These are phyloP conservation scores for Ptilodon capucinus DNA, from an alignment of 2,888 invertebrate genomes.

Conservation along the genomic window DNA sequence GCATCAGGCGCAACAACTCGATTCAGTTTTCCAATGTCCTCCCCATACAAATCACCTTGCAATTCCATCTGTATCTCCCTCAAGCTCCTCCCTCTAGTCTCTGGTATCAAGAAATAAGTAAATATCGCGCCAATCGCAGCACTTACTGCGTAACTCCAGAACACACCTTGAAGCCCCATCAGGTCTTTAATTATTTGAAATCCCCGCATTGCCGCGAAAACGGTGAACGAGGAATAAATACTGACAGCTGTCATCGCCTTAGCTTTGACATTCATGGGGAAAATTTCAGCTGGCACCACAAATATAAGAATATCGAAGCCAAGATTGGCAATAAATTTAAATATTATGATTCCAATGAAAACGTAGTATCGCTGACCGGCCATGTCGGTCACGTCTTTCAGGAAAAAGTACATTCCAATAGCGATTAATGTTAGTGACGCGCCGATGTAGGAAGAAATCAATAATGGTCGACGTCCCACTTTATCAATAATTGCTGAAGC, in stretches of 20 bases:
- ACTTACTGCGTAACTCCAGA: constrained; percentile 72
- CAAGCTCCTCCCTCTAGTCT: constrained; percentile 81
- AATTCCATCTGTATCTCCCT: constrained; percentile 56
- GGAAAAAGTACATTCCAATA: constrained; percentile 66
- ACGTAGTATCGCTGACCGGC: constrained; percentile 41
- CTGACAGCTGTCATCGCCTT: constrained; percentile 75
- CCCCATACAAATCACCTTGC: constrained; percentile 57
- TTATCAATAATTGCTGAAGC: constrained; percentile 62
- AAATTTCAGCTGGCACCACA: constrained; percentile 81
- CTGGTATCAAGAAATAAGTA: constrained; percentile 74
- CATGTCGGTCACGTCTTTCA: constrained; percentile 48
- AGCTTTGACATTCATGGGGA: constrained; percentile 82
- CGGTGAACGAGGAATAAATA: constrained; percentile 71
- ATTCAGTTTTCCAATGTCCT: constrained; percentile 28
- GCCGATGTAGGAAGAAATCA: constrained; percentile 65
- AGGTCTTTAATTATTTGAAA: constrained; percentile 74
- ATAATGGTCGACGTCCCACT: constrained; percentile 73
- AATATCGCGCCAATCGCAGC: constrained; percentile 75
- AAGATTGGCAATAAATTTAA: constrained; percentile 53
- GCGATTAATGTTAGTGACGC: constrained; percentile 44
- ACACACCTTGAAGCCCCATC: constrained; percentile 74
- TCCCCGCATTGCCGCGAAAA: constrained; percentile 74
- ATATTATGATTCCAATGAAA: constrained; percentile 64
- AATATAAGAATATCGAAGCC: constrained; percentile 78
- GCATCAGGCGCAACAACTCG: constrained; percentile 6